Conservation (phyloP, 2,797 vertebrate genomes). For the Gambusia yucatana region DNA sequence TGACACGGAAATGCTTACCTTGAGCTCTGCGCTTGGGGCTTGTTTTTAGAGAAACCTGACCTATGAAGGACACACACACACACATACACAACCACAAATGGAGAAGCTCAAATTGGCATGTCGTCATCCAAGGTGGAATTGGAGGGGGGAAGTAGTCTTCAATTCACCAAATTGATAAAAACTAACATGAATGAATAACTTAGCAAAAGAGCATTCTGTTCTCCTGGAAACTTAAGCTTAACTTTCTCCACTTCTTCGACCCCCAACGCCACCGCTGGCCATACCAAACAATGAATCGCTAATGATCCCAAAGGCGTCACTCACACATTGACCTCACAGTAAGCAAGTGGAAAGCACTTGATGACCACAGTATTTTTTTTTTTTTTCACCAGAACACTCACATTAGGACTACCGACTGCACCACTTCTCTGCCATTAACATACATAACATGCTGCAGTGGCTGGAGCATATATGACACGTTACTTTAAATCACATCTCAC, state of each 20-base stretch:
- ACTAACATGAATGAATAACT: constrained; percentile 63
- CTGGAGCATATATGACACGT: not conserved
- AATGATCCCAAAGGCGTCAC: constrained; percentile 45
- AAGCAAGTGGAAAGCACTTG: constrained; percentile 61
- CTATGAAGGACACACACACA: constrained; percentile 72
- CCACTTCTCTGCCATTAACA: not conserved
- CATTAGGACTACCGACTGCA: constrained; percentile 7
- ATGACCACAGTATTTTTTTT: constrained; percentile 56
- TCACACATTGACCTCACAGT: constrained; percentile 49
- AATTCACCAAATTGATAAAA: constrained; percentile 35
- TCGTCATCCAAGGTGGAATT: constrained; percentile 70
- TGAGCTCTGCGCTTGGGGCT: constrained; percentile 70
- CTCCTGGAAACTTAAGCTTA: not conserved
- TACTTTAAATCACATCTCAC: constrained; percentile 2
- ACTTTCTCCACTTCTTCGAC: constrained; percentile 27
- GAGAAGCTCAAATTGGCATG: constrained; percentile 74
- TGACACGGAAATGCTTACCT: constrained; percentile 78
- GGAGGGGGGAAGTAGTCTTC: constrained; percentile 23
- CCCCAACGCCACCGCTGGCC: constrained; percentile 29
- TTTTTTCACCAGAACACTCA: constrained; percentile 25
- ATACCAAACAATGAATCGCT: constrained; percentile 54
- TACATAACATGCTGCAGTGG: not conserved
- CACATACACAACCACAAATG: constrained; percentile 78
- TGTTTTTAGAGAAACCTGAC: constrained; percentile 80
- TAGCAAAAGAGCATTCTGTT: not conserved